Percentiles rank a stretch among this genome's conserved stretches.
Conservation (phyloP, 2,113 vertebrate species). For the Macrotus californicus region DNA sequence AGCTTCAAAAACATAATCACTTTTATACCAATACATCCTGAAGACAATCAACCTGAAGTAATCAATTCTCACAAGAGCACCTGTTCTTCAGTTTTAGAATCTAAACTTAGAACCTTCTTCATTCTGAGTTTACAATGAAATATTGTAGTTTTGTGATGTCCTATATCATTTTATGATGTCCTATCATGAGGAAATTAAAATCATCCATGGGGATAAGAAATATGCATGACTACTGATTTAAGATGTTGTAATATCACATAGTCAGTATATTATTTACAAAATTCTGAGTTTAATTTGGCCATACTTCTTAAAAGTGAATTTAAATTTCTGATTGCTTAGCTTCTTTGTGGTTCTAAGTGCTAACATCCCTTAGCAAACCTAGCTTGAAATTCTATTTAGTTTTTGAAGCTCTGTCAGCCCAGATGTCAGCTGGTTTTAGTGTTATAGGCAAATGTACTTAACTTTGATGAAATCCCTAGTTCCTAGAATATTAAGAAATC, state of each 20-base stretch:
- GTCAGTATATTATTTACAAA: not conserved
- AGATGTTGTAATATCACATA: not conserved
- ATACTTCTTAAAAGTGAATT: not conserved
- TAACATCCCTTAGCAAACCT: not conserved
- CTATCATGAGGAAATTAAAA: not conserved
- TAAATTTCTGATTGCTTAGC: not conserved
- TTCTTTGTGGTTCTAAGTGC: not conserved
- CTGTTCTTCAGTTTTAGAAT: not conserved
- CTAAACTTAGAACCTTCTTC: not conserved
- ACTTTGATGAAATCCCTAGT: not conserved
- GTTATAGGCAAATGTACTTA: not conserved
- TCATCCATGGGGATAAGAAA: not conserved
- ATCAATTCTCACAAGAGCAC: not conserved
- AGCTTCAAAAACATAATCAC: not conserved
- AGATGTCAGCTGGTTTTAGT: not conserved
- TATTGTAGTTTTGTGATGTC: not conserved
- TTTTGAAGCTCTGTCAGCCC: not conserved
- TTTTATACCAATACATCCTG: not conserved
- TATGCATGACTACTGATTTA: not conserved
- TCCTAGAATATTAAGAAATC: not conserved
- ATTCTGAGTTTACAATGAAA: not conserved
- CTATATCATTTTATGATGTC: not conserved
- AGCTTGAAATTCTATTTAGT: not conserved
- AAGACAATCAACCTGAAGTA: not conserved
- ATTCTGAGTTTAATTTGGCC: not conserved